Evolutionary conservation across 2,797 vertebrate genomes (phyloP).

Genomic region (Oryzias dopingdopingensis): DNA sequence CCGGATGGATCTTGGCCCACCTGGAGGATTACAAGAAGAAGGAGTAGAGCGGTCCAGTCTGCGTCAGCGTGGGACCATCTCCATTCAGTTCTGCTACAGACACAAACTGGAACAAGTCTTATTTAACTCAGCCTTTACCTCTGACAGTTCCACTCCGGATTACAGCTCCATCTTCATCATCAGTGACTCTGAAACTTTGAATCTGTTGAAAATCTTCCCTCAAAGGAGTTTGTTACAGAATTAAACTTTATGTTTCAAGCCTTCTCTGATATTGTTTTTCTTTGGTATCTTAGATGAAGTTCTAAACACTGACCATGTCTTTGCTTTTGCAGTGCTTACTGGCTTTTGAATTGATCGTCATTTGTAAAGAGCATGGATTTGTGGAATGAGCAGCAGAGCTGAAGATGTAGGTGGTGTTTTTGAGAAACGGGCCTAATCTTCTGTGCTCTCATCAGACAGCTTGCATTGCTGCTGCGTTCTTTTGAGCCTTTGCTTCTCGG

Average conservation of each 20-base stretch:
- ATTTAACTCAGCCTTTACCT: conserved; percentile 26
- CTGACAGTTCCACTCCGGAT: conserved; percentile 18
- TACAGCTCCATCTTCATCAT: conserved; percentile 5
- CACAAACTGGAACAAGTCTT: conserved; percentile 18
- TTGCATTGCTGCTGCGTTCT: too few species aligned
- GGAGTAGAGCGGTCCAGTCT: conserved; percentile 47
- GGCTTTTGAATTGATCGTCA: too few species aligned
- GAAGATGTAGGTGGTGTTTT: too few species aligned
- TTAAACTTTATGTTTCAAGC: conserved; percentile 8
- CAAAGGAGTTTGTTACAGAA: conserved; percentile 15
- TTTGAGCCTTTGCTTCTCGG: too few species aligned
- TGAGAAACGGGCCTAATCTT: too few species aligned
- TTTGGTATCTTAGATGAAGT: too few species aligned
- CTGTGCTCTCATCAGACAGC: too few species aligned
- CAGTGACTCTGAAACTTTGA: conserved; percentile 1
- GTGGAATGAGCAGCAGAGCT: too few species aligned
- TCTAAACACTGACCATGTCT: too few species aligned
- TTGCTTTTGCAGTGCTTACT: too few species aligned
- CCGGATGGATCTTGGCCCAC: conserved; percentile 81
- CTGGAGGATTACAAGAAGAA: conserved; percentile 82
- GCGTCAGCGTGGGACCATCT: conserved; percentile 31
- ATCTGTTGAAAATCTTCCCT: conserved; percentile 3
- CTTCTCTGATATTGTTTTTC: neutral
- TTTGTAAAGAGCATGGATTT: too few species aligned
- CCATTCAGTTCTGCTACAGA: conserved; percentile 1